Evolutionary conservation across 1,140 invertebrate species (phyloP).

Genomic region (Chlorops oryzae): DNA sequence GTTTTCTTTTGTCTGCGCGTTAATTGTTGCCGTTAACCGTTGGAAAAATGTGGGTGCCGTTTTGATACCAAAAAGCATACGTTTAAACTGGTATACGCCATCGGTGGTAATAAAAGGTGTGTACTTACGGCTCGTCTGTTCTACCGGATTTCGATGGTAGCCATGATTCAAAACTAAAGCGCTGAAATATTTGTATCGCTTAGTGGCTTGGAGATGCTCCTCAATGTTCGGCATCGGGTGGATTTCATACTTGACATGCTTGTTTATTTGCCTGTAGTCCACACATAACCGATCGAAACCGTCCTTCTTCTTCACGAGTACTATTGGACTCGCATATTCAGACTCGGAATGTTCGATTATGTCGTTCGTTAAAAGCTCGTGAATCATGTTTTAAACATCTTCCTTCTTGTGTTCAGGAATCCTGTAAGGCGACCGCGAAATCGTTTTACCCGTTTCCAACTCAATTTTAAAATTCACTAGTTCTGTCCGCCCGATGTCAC

Average conservation of each 20-base stretch:
- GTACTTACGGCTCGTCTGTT: slow-evolving; percentile 15
- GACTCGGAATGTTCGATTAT: slow-evolving; percentile 22
- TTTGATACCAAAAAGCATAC: slow-evolving; percentile 39
- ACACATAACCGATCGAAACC: slow-evolving; percentile 31
- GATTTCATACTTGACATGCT: slow-evolving; percentile 19
- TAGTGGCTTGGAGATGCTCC: slow-evolving; percentile 23
- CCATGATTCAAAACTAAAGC: slow-evolving; percentile 29
- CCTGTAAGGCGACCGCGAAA: too few species aligned
- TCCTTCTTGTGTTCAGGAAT: too few species aligned
- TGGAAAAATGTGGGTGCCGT: slow-evolving; percentile 28
- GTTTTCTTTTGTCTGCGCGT: not conserved
- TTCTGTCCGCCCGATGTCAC: too few species aligned
- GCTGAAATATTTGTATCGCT: slow-evolving; percentile 17
- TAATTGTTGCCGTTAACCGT: too few species aligned
- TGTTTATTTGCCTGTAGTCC: slow-evolving; percentile 49
- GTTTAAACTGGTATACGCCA: slow-evolving; percentile 51
- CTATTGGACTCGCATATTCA: slow-evolving; percentile 21
- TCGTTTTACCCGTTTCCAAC: too few species aligned
- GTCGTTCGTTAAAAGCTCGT: slow-evolving; percentile 10
- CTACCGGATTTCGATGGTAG: slow-evolving; percentile 30
- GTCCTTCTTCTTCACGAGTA: slow-evolving; percentile 24
- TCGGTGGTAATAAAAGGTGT: slow-evolving; percentile 47
- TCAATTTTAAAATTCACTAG: too few species aligned
- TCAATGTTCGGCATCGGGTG: slow-evolving; percentile 28
- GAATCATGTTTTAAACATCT: too few species aligned